Base-by-base conservation (phyloP, 2,113 vertebrate species). In the Embiotoca jacksoni region DNA sequence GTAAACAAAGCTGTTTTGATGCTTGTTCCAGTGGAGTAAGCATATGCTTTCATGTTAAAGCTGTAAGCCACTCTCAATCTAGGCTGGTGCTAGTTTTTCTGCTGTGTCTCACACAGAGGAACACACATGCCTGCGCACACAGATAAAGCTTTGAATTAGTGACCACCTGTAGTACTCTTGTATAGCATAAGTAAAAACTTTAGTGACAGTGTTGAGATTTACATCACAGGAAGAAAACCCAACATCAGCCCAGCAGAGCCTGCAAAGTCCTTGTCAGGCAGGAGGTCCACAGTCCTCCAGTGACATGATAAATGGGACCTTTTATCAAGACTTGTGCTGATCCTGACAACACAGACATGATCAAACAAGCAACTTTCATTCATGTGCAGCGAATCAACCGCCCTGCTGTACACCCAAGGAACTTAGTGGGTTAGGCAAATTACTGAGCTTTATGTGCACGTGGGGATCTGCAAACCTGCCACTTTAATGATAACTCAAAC, bases 311-410 rank as follows among this genome's bases (percentile, higher is more conserved):
- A 61, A 62, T 53, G 39, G 13, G 54, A 74, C 44, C 36, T 82
- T 81, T 77, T 61, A 50, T 78, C 57, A 54, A 64, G 64, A 70
- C 79, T 57, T 65, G 50, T 54, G 61, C 58, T 78, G 47, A 87
- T 89, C 56, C 64, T 68, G 35, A 75, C 63, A 83, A 44, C 73
- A 79, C 16, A 31, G 55, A 80, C 16, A 31, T 44, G 41, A 78
- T 61, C 63, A 67, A 75, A 10, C 37, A 61, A 23, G n/a, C 35
- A 71, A 72, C 58, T 84, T 82, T 76, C 77, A 86, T 80, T 82
- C 65, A 81, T 58, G 59, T 16, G 36, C 33, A 46, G 46, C 64
- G 78, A 77, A 87, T 63, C 72, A 59, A 35, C 23, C 30, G 75
- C 50, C 23, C 46, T 65, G 56, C 7, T 70, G 59, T 59, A 64